Percentiles rank a stretch among this genome's conserved stretches.
Evolutionary conservation across 92 coral and sea anemone genomes (phyloP).

Genomic region (Porites cylindrica): DNA sequence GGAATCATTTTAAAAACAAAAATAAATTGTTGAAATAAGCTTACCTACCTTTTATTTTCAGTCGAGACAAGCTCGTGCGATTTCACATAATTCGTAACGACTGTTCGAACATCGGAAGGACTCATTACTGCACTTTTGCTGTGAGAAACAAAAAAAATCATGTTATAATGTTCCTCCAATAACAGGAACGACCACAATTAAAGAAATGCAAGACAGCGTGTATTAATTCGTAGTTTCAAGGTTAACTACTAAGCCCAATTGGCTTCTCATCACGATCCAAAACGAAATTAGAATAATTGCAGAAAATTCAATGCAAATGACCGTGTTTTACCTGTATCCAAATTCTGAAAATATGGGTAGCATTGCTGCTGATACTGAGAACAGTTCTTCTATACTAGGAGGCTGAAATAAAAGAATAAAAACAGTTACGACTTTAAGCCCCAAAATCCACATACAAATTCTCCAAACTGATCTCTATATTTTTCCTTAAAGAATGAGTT

Average conservation of each 20-base stretch:
- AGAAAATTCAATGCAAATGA: not conserved
- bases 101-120: constrained; percentile 73
- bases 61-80: constrained; percentile 77
- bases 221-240: too few species aligned
- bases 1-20: too few species aligned
- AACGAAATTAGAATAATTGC: too few species aligned
- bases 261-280: too few species aligned
- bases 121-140: constrained; percentile 85
- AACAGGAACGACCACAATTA: too few species aligned
- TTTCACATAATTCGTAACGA: constrained; percentile 85
- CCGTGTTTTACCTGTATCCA: constrained; percentile 73
- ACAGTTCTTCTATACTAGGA: constrained; percentile 91
- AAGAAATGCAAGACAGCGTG: too few species aligned
- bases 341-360: constrained; percentile 70
- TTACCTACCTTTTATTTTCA: constrained; percentile 79
- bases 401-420: constrained; percentile 52
- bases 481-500: too few species aligned
- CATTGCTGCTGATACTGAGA: constrained; percentile 88
- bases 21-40: too few species aligned
- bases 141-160: constrained; percentile 1
- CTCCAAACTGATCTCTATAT: too few species aligned
- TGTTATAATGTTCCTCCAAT: not conserved
- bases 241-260: too few species aligned
- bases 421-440: not conserved
- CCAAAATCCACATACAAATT: too few species aligned